Percentiles rank a stretch among this genome's conserved stretches.
These are phyloP conservation scores for Corythornis madagascariensis DNA, from an alignment of 2,113 vertebrate species.

Conservation along the genomic window DNA sequence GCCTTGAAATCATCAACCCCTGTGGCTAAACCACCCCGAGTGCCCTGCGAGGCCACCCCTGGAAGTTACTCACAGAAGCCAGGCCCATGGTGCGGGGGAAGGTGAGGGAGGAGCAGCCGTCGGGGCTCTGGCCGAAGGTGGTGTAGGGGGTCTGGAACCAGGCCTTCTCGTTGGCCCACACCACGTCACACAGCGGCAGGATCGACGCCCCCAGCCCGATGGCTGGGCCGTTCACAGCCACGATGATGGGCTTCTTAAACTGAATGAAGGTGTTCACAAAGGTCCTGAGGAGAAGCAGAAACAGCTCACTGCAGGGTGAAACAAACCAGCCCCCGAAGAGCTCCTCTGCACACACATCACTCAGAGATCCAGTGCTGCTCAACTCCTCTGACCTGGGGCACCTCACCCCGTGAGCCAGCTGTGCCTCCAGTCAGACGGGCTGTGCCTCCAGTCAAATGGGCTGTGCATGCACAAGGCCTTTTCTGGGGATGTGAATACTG, in stretches of 20 bases:
- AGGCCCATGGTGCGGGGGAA: slow-evolving; percentile 96
- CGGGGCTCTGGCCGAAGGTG: slow-evolving; percentile 94
- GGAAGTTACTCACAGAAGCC: slow-evolving; percentile 88
- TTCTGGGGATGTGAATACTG: background rate
- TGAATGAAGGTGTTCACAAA: slow-evolving; percentile 98
- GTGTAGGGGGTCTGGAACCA: slow-evolving; percentile 99
- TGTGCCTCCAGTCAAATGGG: background rate
- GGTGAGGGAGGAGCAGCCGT: slow-evolving; percentile 92
- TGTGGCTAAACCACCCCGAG: background rate
- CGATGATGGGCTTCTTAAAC: slow-evolving; percentile 98
- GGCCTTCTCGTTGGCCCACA: slow-evolving; percentile 98
- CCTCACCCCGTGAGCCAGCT: background rate
- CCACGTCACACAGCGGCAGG: slow-evolving; percentile 94
- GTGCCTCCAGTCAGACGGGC: background rate
- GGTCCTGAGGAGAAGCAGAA: slow-evolving; percentile 81
- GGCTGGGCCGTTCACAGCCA: slow-evolving; percentile 94
- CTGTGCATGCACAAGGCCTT: background rate
- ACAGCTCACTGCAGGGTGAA: slow-evolving; percentile 54
- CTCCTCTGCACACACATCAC: background rate
- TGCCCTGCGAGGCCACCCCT: slow-evolving; percentile 7
- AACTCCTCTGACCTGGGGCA: background rate
- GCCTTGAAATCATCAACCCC: background rate
- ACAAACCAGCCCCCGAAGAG: slow-evolving; percentile 16
- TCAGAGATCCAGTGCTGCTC: background rate
- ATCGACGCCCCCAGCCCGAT: slow-evolving; percentile 94